Percentiles rank a stretch among this genome's conserved stretches.
These are phyloP conservation scores for Pogona vitticeps DNA, from an alignment of 2,113 vertebrate genomes.

Conservation along the genomic window DNA sequence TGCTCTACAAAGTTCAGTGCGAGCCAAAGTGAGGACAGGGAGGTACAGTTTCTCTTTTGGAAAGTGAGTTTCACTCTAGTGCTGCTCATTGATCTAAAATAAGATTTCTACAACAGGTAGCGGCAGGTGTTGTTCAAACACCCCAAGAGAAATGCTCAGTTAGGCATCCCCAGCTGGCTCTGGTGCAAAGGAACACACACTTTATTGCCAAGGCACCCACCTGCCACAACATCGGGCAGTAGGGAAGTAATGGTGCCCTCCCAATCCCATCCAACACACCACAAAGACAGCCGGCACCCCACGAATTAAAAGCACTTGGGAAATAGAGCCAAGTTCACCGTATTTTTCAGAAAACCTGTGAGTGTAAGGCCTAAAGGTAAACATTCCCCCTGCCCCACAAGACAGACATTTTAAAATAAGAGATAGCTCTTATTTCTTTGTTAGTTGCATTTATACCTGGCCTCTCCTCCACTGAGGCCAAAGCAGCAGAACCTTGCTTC, in stretches of 20 bases:
- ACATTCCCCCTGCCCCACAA: neutral
- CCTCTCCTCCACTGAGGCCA: no score
- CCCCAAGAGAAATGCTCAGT: neutral
- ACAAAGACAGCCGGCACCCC: neutral
- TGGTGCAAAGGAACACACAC: neutral
- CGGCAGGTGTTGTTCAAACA: constrained; percentile 44
- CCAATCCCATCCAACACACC: neutral
- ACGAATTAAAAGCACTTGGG: neutral
- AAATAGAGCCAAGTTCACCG: neutral
- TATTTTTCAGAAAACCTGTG: neutral
- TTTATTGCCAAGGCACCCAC: neutral
- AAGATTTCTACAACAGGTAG: constrained; percentile 65
- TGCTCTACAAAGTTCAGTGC: constrained; percentile 40
- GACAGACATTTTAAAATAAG: no score
- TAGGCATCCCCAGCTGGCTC: neutral
- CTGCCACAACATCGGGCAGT: neutral
- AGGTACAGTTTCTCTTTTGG: constrained; percentile 42
- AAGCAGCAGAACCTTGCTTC: no score
- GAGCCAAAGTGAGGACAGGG: constrained; percentile 45
- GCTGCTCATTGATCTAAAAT: constrained; percentile 62
- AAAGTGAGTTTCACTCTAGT: constrained; percentile 42
- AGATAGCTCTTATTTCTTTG: no score
- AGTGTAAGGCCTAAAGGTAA: neutral
- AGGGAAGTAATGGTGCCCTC: neutral
- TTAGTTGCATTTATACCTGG: no score